Conservation (phyloP, 2,113 vertebrate genomes). For the Anoura caudifer region DNA sequence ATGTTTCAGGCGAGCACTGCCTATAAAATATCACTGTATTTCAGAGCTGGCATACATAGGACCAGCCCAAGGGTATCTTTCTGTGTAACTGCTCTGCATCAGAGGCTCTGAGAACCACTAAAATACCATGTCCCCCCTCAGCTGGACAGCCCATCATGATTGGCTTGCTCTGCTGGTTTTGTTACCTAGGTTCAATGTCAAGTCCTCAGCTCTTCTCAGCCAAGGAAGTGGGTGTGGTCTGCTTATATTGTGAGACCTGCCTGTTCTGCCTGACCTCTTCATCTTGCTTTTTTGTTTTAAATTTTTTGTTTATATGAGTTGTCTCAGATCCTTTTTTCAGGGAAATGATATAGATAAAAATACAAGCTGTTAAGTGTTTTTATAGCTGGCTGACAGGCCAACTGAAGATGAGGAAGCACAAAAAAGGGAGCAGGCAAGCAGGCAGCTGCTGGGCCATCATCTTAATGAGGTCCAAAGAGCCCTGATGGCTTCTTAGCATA, state of each 20-base stretch:
- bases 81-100: background rate
- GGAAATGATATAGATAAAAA: background rate
- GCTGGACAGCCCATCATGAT: background rate
- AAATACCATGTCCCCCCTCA: background rate
- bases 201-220: background rate
- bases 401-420: background rate
- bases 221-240: background rate
- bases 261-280: background rate
- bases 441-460: background rate
- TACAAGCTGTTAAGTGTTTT: background rate
- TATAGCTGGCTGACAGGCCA: background rate
- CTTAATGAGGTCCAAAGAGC: too few species aligned
- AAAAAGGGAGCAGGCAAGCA: background rate
- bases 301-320: background rate
- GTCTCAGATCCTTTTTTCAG: background rate
- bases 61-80: background rate
- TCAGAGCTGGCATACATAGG: background rate
- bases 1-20: background rate
- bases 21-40: background rate
- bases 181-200: background rate
- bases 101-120: background rate
- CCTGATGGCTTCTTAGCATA: background rate
- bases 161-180: background rate
- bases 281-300: background rate
- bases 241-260: background rate